Evolutionary conservation across 2,113 vertebrate genomes (phyloP), one percentile per base, ranked within the genome.

Genomic region (Piaya cayana): DNA sequence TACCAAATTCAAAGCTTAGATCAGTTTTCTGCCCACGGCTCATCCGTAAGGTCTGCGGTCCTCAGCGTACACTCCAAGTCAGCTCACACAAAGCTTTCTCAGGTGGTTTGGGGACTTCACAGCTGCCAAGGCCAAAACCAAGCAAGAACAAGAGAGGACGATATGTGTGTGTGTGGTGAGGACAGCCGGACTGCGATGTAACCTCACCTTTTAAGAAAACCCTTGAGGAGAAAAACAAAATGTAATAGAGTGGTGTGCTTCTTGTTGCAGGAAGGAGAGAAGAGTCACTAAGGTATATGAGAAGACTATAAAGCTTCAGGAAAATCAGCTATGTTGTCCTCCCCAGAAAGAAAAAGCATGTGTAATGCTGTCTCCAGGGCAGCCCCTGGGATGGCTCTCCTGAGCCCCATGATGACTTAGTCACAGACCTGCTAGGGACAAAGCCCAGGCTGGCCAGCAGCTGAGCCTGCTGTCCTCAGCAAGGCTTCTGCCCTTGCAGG

Each of bases 41-140:
- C 6, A 25, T 8, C 80, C 7, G 2, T 11, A 26, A 39, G 56
- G 70, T 64, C 19, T 21, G 36, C 1, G 13, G 20, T 8, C 29
- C 39, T 43, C 60, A 3, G 55, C 4, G 1, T 3, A 10, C 0
- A 0, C 21, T 58, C 58, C n/a, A 19, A 13, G 15, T 2, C 15
- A 39, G 52, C 42, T 93, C 55, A 17, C 3, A 2, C 0, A 2
- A 55, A 72, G 53, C 32, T n/a, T 69, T 72, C 29, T 1, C 39
- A 21, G 21, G 25, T 2, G 4, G 14, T 30, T 58, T 15, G 53
- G 36, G 74, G 55, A 50, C 34, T 36, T 70, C 37, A 2, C 4
- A 39, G 45, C 26, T 22, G 22, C 53, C 4, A 4, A 56, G n/a
- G 55, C 29, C 45, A 65, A 65, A 87, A 45, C 4, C 3, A 8